phyloP scores from a whole-genome alignment of 1,140 invertebrate species.

The Daktulosphaira vitifoliae region DNA sequence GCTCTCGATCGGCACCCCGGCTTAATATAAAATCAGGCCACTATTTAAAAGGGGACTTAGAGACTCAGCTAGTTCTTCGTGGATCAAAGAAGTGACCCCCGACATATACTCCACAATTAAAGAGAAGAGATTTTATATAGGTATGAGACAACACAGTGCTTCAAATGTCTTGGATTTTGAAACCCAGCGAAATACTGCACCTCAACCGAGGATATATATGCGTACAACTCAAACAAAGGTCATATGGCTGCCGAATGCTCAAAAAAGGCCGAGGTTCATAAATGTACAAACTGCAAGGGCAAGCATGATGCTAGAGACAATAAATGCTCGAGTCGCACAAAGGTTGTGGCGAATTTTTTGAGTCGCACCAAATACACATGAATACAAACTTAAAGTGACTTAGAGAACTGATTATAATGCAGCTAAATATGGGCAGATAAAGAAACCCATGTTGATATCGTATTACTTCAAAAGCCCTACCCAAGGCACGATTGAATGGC shows the following conservation, averaged over 20 bases:
- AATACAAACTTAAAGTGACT: background rate
- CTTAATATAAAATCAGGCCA: background rate
- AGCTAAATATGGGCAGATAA: background rate
- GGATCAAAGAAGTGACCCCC: background rate
- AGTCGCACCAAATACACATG: background rate
- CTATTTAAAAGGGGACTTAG: background rate
- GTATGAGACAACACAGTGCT: slow-evolving; percentile 29
- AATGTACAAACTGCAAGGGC: background rate
- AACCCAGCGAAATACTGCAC: slow-evolving; percentile 7
- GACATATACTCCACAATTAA: background rate
- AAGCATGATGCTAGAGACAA: background rate
- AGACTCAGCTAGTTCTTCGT: background rate
- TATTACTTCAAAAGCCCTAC: background rate
- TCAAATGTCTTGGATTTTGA: slow-evolving; percentile 33
- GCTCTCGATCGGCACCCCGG: too few species aligned
- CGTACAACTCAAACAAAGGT: background rate
- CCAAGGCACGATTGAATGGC: background rate
- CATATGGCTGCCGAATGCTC: background rate
- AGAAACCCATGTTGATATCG: background rate
- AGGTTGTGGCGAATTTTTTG: background rate
- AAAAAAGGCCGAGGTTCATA: background rate
- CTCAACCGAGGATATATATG: background rate
- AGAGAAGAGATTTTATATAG: background rate
- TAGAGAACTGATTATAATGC: background rate
- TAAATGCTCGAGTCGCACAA: background rate